A percentile compares a stretch with the other conserved stretches of the same genome.
Conservation (phyloP, 2,888 invertebrate species). For the Charanyca ferruginea region DNA sequence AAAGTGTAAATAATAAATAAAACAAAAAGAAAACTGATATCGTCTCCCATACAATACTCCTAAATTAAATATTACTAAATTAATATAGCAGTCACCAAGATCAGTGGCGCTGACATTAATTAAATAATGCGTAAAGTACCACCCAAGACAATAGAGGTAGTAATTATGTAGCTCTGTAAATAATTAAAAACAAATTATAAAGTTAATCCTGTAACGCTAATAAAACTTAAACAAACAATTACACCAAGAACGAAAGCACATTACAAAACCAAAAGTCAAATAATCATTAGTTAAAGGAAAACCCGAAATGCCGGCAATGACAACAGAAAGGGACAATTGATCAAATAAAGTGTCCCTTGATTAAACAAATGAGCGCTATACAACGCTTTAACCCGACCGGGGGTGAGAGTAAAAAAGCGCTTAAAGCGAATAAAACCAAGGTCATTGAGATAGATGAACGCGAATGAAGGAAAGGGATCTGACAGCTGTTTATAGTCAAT, state of each 20-base stretch:
- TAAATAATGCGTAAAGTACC: too few relatives aligned
- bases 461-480: conserved; percentile 33
- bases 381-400: conserved; percentile 32
- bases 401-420: conserved; percentile 43
- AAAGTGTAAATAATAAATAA: too few relatives aligned
- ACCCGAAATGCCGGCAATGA: conserved; percentile 32
- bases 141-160: too few relatives aligned
- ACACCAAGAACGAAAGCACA: conserved; percentile 19
- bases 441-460: conserved; percentile 38
- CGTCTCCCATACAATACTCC: too few relatives aligned
- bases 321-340: conserved; percentile 51
- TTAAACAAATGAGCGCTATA: conserved; percentile 60
- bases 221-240: conserved; percentile 21
- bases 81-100: too few relatives aligned
- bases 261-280: conserved; percentile 34
- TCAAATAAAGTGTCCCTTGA: conserved; percentile 63
- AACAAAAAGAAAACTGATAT: too few relatives aligned
- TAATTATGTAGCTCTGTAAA: too few relatives aligned
- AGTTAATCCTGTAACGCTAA: background rate
- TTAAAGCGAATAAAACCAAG: conserved; percentile 48
- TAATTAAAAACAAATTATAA: too few relatives aligned
- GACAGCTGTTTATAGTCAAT: conserved; percentile 49
- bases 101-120: too few relatives aligned
- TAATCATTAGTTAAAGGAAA: conserved; percentile 29
- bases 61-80: too few relatives aligned